Conservation (phyloP, 1,140 invertebrate genomes). For the Idris sp. region DNA sequence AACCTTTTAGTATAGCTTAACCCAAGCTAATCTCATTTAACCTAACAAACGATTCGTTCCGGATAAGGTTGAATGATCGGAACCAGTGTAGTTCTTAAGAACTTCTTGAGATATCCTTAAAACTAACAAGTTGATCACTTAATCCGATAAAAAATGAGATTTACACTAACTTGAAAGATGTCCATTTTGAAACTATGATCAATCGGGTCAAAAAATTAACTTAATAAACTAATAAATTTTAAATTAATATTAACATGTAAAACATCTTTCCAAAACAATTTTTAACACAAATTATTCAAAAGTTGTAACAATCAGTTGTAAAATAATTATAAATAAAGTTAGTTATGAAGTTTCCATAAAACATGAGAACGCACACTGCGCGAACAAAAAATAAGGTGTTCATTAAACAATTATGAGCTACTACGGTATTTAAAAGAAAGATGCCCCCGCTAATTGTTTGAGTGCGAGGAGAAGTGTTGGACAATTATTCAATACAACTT, state of each 20-base stretch:
- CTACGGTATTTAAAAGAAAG: slow-evolving; percentile 11
- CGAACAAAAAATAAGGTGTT: slow-evolving; percentile 7
- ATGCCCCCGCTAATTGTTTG: slow-evolving; percentile 27
- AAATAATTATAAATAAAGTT: too few relatives aligned
- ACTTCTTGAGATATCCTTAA: slow-evolving; percentile 22
- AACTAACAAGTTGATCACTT: slow-evolving; percentile 48
- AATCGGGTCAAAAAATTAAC: too few relatives aligned
- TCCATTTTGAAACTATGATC: too few relatives aligned
- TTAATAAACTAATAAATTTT: too few relatives aligned
- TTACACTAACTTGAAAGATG: too few relatives aligned
- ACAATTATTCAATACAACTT: slow-evolving; percentile 43
- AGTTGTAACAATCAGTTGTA: too few relatives aligned
- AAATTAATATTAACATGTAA: too few relatives aligned
- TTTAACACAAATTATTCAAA: too few relatives aligned
- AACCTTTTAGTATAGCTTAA: slow-evolving; percentile 31
- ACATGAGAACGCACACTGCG: too few relatives aligned
- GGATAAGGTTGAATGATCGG: slow-evolving; percentile 50
- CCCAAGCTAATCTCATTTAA: slow-evolving; percentile 42
- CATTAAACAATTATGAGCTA: slow-evolving; percentile 16
- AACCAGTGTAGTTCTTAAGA: slow-evolving; percentile 25
- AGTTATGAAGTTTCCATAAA: too few relatives aligned
- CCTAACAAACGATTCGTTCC: slow-evolving; percentile 53
- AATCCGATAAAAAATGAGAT: too few relatives aligned
- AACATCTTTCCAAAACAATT: too few relatives aligned
- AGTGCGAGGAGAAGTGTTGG: slow-evolving; percentile 46